Conservation (phyloP, 2,888 invertebrate species). For the Laspeyria flexula region DNA sequence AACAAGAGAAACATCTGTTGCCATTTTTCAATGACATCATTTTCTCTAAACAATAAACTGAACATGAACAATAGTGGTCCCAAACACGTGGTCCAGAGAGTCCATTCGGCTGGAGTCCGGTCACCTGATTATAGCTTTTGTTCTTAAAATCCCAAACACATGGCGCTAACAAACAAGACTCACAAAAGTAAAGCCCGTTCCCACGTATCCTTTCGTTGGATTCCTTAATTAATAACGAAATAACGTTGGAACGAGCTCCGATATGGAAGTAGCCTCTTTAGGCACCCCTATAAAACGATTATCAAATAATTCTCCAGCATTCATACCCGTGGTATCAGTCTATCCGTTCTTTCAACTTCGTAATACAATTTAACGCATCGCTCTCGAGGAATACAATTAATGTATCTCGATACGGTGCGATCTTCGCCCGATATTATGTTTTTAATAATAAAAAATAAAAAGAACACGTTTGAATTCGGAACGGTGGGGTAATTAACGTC, state of each 20-base stretch:
- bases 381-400: conserved; percentile 57
- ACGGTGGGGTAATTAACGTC: conserved; percentile 45
- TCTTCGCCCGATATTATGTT: conserved; percentile 54
- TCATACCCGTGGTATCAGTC: conserved; percentile 66
- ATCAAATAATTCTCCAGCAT: conserved; percentile 75
- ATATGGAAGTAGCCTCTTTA: conserved; percentile 78
- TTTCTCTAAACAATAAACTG: conserved; percentile 55
- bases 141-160: conserved; percentile 71
- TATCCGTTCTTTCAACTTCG: conserved; percentile 64
- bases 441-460: conserved; percentile 47
- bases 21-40: conserved; percentile 55
- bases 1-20: conserved; percentile 70
- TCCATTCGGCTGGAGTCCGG: conserved; percentile 47
- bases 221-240: conserved; percentile 80
- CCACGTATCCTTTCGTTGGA: conserved; percentile 76
- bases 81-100: conserved; percentile 63
- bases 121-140: conserved; percentile 75
- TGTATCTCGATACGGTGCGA: conserved; percentile 57
- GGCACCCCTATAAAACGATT: conserved; percentile 82
- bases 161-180: conserved; percentile 61
- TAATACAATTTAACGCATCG: conserved; percentile 79
- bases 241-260: conserved; percentile 61
- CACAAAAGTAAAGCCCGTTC: conserved; percentile 63
- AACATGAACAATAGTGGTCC: conserved; percentile 69
- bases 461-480: conserved; percentile 51